Base-by-base conservation (phyloP, 2,113 vertebrate species). In the Rhea pennata region DNA sequence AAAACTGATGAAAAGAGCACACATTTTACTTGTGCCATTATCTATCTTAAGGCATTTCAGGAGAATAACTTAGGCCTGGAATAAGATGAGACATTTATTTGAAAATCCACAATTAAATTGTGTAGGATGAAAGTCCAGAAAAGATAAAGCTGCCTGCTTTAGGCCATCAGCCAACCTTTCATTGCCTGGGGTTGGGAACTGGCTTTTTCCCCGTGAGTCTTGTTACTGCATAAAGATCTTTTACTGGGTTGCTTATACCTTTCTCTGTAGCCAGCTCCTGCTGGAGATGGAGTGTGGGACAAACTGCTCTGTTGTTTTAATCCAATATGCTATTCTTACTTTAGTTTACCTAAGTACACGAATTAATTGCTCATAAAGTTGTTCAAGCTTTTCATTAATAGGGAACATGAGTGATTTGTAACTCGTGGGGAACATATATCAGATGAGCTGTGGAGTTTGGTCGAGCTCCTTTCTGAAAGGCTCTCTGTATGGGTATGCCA, bases 91-190 rank as follows among this genome's bases (percentile, higher is more conserved):
- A 91, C 84, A 0, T 77, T 90, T 76, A 46, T 84, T 95, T 71
- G 82, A 91, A 95, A 95, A 96, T 71, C 84, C 78, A 81, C 84
- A 83, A 67, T 69, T 96, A 83, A 95, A 91, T 95, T 88, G 89
- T 85, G 89, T 88, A 90, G 91, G 92, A 87, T 91, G 94, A 79
- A 90, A 87, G 92, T 95, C 50, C 58, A 59, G 78, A 71, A 39
- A 81, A 85, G 84, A 80, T 7, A 61, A 92, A 94, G 88, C 92
- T 66, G 82, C 27, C 67, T 86, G 91, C 89, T 92, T 42, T n/a
- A 86, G 92, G 95, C 15, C 64, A 59, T 14, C 70, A 89, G 87
- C 94, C 84, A 87, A 9, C 44, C 81, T 2, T 23, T 72, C 33
- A 1, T 22, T 88, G 95, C 93, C 95, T 15, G 81, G 66, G 77